A percentile compares a stretch with the other conserved stretches of the same genome.
Conservation (phyloP, 2,113 vertebrate species). For the Oplegnathus fasciatus region DNA sequence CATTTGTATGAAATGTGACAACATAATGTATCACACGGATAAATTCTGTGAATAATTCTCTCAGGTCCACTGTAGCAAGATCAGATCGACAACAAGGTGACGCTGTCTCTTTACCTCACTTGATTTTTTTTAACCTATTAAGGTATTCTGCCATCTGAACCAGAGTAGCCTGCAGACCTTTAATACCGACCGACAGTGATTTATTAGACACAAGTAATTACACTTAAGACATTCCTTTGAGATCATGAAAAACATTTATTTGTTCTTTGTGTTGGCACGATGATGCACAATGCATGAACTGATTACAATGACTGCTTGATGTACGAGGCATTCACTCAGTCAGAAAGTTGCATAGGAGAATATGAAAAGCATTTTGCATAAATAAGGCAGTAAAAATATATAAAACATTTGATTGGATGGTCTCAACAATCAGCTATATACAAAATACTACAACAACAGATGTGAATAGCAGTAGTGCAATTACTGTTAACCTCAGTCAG, state of each 20-base stretch:
- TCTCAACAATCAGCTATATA: slow-evolving; percentile 54
- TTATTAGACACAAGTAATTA: not conserved
- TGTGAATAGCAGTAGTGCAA: slow-evolving; percentile 57
- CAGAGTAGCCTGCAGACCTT: not conserved
- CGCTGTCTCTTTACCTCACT: not conserved
- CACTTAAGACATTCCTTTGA: not conserved
- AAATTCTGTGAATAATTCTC: not conserved
- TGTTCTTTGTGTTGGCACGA: slow-evolving; percentile 56
- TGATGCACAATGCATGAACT: slow-evolving; percentile 49
- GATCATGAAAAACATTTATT: slow-evolving; percentile 69
- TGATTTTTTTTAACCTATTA: not conserved
- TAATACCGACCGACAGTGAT: not conserved
- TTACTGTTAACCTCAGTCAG: slow-evolving; percentile 17
- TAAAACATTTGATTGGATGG: slow-evolving; percentile 56
- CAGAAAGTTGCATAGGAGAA: slow-evolving; percentile 63
- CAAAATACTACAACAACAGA: slow-evolving; percentile 58
- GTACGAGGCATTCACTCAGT: slow-evolving; percentile 36
- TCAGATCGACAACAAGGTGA: not conserved
- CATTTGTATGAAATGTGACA: not conserved
- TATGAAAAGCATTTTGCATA: slow-evolving; percentile 62
- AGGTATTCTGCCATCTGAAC: not conserved
- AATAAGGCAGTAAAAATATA: slow-evolving; percentile 69
- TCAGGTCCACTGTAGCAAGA: not conserved
- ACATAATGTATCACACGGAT: not conserved
- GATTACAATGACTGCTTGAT: slow-evolving; percentile 40